Evolutionary conservation across 2,888 invertebrate genomes (phyloP), one percentile per base, ranked within the genome.

Genomic region (Amblyjoppa fuscipennis): DNA sequence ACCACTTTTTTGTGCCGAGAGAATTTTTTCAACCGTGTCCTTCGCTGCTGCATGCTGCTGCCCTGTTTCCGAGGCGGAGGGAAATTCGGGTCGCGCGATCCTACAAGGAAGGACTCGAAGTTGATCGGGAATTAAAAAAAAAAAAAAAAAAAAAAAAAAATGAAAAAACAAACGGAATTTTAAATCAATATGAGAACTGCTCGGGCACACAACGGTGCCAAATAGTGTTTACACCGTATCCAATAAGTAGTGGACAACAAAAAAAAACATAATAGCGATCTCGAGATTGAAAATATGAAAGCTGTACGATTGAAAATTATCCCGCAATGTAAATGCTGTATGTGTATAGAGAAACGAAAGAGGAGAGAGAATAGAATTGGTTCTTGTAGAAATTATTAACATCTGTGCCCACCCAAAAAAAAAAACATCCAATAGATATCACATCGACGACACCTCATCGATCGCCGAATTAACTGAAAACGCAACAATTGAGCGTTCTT

Each of bases 351-450:
- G 69, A 81, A 74, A 78, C 73, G 83, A 69, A 69, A 51, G 64
- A 81, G 73, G 49, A 79, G 61, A 80, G 82, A 59, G 25, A 82
- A 84, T 81, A 85, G 66, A 79, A 81, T 69, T 79, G 83, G 75
- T 85, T 87, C 85, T 87, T 87, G 87, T 87, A 85, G 87, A 87
- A 76, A 83, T 87, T 85, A 79, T 75, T 76, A 53, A 74, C 56
- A 66, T 59, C 51, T 51, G 16, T 38, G 49, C 49, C 51, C 41
- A 61, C 25, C 5, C 70, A 49, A 56, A 73, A 73, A 53, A 38
- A 31, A 73, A 16, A 7, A 34, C 9, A 1, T 56, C 56, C 11
- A 25, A 61, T 31, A 61, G 11, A 28, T n/a, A 13, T 5, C 5
- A 31, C 41, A 61, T 16, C 61, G 4, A 28, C 16, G 4, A 61